Conservation (phyloP, 2,113 vertebrate genomes). For the Oryctolagus cuniculus region mOryCun1.1 NC_091436.1:75133501-75134000, state of each 20-base stretch:
- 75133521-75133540: background rate
- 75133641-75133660: background rate
- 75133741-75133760: background rate
- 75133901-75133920: background rate
- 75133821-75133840: background rate
- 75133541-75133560: background rate
- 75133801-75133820: background rate
- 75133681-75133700: background rate
- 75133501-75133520: background rate
- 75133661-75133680: conserved; percentile 1
- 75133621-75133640: background rate
- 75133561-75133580: background rate
- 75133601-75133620: background rate
- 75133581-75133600: background rate
- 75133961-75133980: background rate
- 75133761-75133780: background rate
- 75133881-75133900: background rate
- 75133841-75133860: background rate
- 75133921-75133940: background rate
- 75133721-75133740: background rate
- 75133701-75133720: background rate
- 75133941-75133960: background rate
- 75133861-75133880: background rate
- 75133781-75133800: background rate
- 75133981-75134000: background rate